phyloP scores from a whole-genome alignment of 2,797 vertebrate genomes.

The Acanthornis magna region DNA sequence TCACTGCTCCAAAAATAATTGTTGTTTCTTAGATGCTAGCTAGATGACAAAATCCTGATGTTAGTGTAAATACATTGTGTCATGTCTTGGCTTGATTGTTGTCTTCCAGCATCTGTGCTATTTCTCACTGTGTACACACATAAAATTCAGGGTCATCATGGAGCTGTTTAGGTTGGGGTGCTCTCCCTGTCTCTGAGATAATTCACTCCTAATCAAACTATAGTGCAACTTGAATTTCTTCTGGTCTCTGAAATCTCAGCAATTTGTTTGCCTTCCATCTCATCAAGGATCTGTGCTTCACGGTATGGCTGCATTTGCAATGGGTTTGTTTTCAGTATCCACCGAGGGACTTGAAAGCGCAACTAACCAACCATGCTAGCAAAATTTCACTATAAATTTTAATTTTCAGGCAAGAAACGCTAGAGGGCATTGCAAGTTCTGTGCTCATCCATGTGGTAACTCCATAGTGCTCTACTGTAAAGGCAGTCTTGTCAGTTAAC shows the following conservation, averaged over 20 bases:
- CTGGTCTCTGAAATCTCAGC: neutral
- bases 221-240: neutral
- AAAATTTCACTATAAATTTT: neutral
- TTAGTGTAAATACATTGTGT: neutral
- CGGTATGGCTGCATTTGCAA: neutral
- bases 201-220: neutral
- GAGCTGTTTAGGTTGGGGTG: neutral
- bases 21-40: neutral
- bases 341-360: neutral
- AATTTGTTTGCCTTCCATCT: neutral
- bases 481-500: neutral
- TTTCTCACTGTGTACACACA: neutral
- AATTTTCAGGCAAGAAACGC: conserved; percentile 61
- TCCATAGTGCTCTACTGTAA: neutral
- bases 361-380: neutral
- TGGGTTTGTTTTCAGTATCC: neutral
- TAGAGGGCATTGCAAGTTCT: conserved; percentile 75
- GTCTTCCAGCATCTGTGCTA: neutral
- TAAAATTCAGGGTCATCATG: neutral
- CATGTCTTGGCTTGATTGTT: neutral
- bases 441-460: neutral
- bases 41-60: neutral
- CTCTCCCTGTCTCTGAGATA: neutral
- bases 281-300: neutral
- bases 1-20: neutral